Conservation (phyloP, 2,888 invertebrate species). For the Yponomeuta cagnagella region DNA sequence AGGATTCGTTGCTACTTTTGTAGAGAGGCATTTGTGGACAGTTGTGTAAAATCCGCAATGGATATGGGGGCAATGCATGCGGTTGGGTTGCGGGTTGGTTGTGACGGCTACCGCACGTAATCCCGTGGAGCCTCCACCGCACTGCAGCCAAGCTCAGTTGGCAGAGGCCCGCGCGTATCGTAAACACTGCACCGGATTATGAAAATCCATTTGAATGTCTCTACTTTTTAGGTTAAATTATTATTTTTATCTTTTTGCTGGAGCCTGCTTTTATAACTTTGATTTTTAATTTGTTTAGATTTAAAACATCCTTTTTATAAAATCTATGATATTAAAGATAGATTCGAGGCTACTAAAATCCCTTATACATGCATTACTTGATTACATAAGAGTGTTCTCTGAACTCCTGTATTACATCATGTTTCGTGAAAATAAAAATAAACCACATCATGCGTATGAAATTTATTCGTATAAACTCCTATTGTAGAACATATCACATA, state of each 20-base stretch:
- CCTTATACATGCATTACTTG: no score
- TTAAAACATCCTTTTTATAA: background rate
- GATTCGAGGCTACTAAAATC: no score
- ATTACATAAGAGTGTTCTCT: no score
- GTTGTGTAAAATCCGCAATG: background rate
- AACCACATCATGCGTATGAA: background rate
- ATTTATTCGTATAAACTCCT: background rate
- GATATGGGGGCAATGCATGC: background rate
- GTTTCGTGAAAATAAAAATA: no score
- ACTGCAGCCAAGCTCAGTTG: constrained; percentile 32
- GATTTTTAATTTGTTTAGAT: background rate
- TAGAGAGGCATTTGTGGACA: background rate
- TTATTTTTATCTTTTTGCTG: background rate
- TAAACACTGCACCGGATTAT: constrained; percentile 32
- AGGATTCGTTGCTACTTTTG: constrained; percentile 29
- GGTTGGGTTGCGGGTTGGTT: constrained; percentile 11
- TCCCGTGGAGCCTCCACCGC: constrained; percentile 31
- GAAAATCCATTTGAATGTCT: constrained; percentile 7
- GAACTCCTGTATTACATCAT: no score
- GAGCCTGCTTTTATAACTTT: background rate
- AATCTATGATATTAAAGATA: no score
- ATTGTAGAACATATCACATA: background rate
- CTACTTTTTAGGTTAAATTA: background rate
- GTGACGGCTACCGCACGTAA: constrained; percentile 25
- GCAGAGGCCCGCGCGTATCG: constrained; percentile 29